These are phyloP conservation scores for Garra rufa DNA, from an alignment of 2,113 vertebrate genomes.

Conservation along the genomic window DNA sequence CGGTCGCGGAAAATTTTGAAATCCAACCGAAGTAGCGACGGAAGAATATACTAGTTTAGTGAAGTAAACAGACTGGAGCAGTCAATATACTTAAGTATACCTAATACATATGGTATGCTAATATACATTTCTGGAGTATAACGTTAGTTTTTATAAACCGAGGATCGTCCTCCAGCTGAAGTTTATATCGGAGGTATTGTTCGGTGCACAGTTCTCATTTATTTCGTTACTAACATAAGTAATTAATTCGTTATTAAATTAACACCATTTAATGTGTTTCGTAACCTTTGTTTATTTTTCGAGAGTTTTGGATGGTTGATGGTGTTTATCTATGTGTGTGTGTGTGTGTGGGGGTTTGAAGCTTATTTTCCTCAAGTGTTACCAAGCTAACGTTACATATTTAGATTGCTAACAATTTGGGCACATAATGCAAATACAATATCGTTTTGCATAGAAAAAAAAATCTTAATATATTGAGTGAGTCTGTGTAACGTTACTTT, in stretches of 20 bases:
- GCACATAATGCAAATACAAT: background rate
- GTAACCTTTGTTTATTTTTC: background rate
- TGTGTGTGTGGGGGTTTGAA: background rate
- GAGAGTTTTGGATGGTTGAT: background rate
- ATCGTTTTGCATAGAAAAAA: background rate
- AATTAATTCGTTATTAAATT: background rate
- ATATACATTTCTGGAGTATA: background rate
- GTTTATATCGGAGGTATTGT: constrained; percentile 16
- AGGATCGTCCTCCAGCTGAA: background rate
- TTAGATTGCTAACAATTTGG: background rate
- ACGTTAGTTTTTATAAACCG: background rate
- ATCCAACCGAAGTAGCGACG: constrained; percentile 11
- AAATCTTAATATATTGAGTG: background rate
- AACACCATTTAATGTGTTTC: background rate
- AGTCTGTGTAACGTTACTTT: background rate
- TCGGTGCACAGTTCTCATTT: background rate
- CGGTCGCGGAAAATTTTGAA: constrained; percentile 58
- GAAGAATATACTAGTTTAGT: background rate
- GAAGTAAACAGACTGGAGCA: background rate
- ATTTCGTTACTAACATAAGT: background rate
- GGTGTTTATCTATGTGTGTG: background rate
- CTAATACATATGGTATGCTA: background rate
- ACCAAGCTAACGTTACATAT: background rate
- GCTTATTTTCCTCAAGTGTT: background rate
- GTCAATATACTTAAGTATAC: background rate